Percentiles rank a stretch among this genome's conserved stretches.
These are phyloP conservation scores for Melolontha melolontha DNA, from an alignment of 2,888 invertebrate genomes.

Conservation along the genomic window DNA sequence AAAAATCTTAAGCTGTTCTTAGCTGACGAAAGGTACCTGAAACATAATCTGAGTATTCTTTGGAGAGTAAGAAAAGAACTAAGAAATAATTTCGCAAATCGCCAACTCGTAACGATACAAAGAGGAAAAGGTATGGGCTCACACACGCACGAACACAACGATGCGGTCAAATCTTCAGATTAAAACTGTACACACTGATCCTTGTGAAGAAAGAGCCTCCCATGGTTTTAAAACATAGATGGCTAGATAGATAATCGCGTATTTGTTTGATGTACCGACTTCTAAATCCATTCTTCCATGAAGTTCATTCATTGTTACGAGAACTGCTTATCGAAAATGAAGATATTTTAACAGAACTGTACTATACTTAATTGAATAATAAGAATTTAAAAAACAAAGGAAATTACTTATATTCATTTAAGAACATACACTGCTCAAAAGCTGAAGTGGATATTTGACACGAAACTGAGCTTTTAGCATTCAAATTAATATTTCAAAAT, in stretches of 20 bases:
- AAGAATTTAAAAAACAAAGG: no score
- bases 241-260: constrained; percentile 45
- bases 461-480: no score
- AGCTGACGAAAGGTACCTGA: constrained; percentile 44
- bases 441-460: no score
- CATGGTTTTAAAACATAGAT: constrained; percentile 47
- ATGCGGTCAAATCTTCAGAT: constrained; percentile 51
- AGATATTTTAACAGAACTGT: not conserved
- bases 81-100: constrained; percentile 49
- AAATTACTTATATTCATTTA: no score
- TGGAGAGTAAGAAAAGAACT: constrained; percentile 36
- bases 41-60: constrained; percentile 48
- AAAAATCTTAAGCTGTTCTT: constrained; percentile 21
- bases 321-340: constrained; percentile 34
- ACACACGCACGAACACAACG: constrained; percentile 20
- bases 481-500: no score
- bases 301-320: constrained; percentile 45
- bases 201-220: constrained; percentile 43
- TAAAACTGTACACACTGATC: constrained; percentile 39
- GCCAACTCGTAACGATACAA: constrained; percentile 45
- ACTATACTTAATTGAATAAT: no score
- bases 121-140: constrained; percentile 8
- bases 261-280: constrained; percentile 52
- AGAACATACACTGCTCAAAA: no score
- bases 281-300: constrained; percentile 30